A percentile compares a stretch with the other conserved stretches of the same genome.
Evolutionary conservation across 2,113 vertebrate species (phyloP).

Genomic region (Apus apus): DNA sequence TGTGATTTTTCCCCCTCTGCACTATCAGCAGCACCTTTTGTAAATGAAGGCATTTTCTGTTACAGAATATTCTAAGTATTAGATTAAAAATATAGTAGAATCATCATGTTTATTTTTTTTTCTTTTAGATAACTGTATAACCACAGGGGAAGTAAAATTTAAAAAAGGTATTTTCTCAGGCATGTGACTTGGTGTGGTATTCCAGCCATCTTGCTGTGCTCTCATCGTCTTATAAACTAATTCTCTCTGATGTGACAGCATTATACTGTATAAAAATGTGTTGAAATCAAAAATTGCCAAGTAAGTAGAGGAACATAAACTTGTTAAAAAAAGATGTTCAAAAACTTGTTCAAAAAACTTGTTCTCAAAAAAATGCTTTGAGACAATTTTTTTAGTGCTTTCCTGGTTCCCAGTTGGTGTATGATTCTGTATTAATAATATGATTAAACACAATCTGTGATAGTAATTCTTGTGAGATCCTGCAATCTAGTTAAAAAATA

Average conservation of each 20-base stretch:
- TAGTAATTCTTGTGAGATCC: neutral
- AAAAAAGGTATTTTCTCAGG: neutral
- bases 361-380: neutral
- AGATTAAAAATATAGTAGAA: neutral
- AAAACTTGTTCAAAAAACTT: no score
- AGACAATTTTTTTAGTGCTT: neutral
- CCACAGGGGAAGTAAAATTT: neutral
- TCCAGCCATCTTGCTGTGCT: neutral
- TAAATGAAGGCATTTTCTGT: neutral
- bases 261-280: neutral
- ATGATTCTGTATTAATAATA: neutral
- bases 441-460: neutral
- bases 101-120: neutral
- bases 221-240: neutral
- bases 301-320: neutral
- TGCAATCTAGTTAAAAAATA: neutral
- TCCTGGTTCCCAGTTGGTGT: neutral
- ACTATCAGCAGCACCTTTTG: neutral
- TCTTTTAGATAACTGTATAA: neutral
- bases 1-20: fast-evolving
- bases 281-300: neutral
- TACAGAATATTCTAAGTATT: neutral
- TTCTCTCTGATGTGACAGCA: neutral
- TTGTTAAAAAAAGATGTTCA: no score
- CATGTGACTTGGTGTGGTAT: neutral